Evolutionary conservation across 2,113 vertebrate species (phyloP), one percentile per base, ranked within the genome.

Genomic region (Pelusios castaneus): DNA sequence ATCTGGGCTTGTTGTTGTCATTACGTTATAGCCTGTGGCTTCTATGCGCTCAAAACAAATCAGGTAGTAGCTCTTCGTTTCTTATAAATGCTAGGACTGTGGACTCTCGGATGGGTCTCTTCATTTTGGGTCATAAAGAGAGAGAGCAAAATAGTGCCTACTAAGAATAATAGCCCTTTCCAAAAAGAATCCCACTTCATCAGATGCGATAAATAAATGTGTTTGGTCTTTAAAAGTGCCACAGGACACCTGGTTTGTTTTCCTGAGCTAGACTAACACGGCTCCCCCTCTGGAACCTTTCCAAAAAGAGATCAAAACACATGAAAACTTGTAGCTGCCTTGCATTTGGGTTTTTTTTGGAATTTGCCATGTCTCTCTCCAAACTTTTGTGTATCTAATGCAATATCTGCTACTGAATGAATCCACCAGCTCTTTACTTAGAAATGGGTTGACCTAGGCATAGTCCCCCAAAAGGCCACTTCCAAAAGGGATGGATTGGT

Each of bases 11-110:
- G 81, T 79, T 84, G 29, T 91, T 94, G 91, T 96, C 85, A 80
- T 88, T 89, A 93, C 75, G 83, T 96, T 98, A 51, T 22, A 95
- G 81, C 93, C 94, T 91, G 95, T 97, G 94, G 49, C 92, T 95
- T 84, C 92, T 94, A 85, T 80, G 95, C 92, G 83, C 95, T 95
- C 95, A 95, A 94, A 97, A 94, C 81, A 97, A 95, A 96, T 91
- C 90, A 92, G 92, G 93, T 77, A 82, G 88, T 95, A 93, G 49
- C 24, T 63, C 90, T 29, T 38, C 41, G 25, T 52, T 88, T 27
- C 45, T 63, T 77, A 49, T 3, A 2, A 45, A 94, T 85, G 91
- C 87, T 89, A 75, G 78, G 89, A 88, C 89, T 94, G 8, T 76
- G 94, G 88, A 87, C 88, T 96, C 94, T 91, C 93, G 82, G 82